Evolutionary conservation across 2,888 invertebrate genomes (phyloP).

Genomic region (Erynnis tages): DNA sequence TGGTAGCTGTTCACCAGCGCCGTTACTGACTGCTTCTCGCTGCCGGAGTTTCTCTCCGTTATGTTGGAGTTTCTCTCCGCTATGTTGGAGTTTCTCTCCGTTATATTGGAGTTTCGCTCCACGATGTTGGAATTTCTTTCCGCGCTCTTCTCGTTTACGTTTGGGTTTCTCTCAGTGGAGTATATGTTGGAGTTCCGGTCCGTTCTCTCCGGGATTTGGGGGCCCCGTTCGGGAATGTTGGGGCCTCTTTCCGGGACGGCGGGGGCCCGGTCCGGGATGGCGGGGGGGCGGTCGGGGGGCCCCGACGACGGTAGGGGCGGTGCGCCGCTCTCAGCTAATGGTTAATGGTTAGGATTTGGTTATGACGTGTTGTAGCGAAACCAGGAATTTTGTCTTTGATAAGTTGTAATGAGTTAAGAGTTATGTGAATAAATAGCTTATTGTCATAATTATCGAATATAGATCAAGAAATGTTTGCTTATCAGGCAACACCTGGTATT

Average conservation of each 20-base stretch:
- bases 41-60: conserved; percentile 20
- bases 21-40: conserved; percentile 59
- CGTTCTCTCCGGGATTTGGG: conserved; percentile 38
- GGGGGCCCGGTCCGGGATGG: conserved; percentile 45
- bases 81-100: conserved; percentile 20
- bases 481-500: too few species aligned
- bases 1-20: conserved; percentile 71
- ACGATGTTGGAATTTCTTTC: not conserved
- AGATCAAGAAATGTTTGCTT: too few species aligned
- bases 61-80: conserved; percentile 17
- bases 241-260: conserved; percentile 39
- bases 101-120: conserved; percentile 24
- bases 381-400: too few species aligned
- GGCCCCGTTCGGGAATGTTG: conserved; percentile 38
- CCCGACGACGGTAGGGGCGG: conserved; percentile 61
- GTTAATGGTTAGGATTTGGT: not conserved
- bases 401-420: too few species aligned
- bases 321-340: conserved; percentile 41
- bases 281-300: conserved; percentile 51
- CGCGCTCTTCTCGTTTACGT: not conserved
- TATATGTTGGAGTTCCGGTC: conserved; percentile 19
- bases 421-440: too few species aligned
- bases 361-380: not conserved
- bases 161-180: not conserved
- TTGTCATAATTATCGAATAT: too few species aligned